These are phyloP conservation scores for Telmatochromis bifrenatus DNA, from an alignment of 2,113 vertebrate genomes.

Conservation along the genomic window DNA sequence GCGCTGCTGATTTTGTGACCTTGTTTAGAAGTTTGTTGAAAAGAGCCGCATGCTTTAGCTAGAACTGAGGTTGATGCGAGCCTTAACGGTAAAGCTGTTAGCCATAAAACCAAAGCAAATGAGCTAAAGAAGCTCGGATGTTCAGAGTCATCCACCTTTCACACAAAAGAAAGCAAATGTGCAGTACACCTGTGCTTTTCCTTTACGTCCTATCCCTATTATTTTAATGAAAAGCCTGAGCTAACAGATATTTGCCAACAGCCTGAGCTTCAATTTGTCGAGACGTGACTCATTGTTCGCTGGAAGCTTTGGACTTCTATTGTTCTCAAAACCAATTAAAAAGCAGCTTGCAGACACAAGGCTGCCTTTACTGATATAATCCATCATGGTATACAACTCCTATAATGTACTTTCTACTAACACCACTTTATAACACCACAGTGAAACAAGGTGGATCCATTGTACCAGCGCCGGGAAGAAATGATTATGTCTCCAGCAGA, in stretches of 20 bases:
- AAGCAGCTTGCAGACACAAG: neutral
- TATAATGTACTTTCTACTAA: neutral
- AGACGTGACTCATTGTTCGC: neutral
- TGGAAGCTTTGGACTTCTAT: neutral
- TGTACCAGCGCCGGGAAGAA: neutral
- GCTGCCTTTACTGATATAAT: constrained; percentile 2
- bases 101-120: neutral
- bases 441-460: neutral
- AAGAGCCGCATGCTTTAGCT: neutral
- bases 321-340: constrained; percentile 32
- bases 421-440: neutral
- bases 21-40: neutral
- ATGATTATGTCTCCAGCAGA: neutral
- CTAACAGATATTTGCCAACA: neutral
- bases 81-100: neutral
- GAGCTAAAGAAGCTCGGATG: neutral
- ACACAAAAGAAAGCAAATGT: neutral
- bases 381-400: neutral
- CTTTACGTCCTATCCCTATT: neutral
- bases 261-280: neutral
- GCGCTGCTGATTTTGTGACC: neutral
- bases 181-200: neutral
- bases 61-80: neutral
- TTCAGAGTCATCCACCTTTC: neutral
- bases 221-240: neutral